Evolutionary conservation across 1,140 invertebrate genomes (phyloP), one percentile per base, ranked within the genome.

Genomic region (Lasaia peninsularis): DNA sequence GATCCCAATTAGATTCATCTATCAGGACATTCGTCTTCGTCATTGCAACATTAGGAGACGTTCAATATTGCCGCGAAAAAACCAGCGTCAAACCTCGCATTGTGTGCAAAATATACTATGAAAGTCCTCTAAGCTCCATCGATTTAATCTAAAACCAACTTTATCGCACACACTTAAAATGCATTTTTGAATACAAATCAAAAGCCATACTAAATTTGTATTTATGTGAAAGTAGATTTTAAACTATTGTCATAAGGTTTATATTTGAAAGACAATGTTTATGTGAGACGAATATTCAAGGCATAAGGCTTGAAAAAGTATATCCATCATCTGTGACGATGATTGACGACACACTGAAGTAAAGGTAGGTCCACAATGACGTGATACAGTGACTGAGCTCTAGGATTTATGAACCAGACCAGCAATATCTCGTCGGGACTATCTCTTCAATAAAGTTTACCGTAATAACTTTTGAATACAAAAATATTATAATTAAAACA

Each of bases 241-340:
- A 67, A 21, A 0, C 0, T 0, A 0, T 0, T 1, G 11, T 0
- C 1, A 16, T 68, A 62, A 10, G 40, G 71, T 64, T 34, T 10
- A 44, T 48, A 58, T 69, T 75, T 8, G 24, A 24, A 33, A 66
- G 35, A 21, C 20, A 1, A 9, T 8, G 20, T 12, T 11, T 60
- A 32, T 59, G 61, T 67, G 77, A 69, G 72, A 65, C 67, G 62
- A 78, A 69, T 71, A 66, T 67, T 73, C 62, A 68, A 69, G 69
- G 59, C 60, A 62, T 62, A 71, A 65, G 57, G 68, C 61, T 66
- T 79, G 80, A 80, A 80, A 83, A 83, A 80, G 73, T 76, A 69
- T 75, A 83, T 83, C 80, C 80, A 83, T 83, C 80, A 83, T 83
- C 63, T 69, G 60, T 75, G 80, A 80, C 75, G 71, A 79, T 80